Conservation (phyloP, 2,113 vertebrate species). For the Nannobrachium achirus region DNA sequence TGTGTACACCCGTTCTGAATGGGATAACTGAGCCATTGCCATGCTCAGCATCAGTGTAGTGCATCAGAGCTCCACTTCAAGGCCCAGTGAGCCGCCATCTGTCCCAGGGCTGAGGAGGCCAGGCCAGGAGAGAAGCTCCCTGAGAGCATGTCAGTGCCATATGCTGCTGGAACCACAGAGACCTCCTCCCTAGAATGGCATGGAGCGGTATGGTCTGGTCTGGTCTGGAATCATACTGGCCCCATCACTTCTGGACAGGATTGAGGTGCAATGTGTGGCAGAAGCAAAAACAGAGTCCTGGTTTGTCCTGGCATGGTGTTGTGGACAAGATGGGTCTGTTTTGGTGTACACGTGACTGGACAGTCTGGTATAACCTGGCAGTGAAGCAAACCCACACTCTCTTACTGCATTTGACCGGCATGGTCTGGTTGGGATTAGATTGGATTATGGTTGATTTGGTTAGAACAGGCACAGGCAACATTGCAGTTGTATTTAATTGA, state of each 20-base stretch:
- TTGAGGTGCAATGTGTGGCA: too few relatives aligned
- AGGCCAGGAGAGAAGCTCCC: conserved; percentile 81
- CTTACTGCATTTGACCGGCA: neutral
- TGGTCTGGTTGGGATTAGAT: neutral
- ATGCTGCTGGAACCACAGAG: conserved; percentile 74
- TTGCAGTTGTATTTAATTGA: neutral
- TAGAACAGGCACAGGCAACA: neutral
- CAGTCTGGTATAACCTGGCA: conserved; percentile 30
- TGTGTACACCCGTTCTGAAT: too few relatives aligned
- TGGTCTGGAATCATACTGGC: conserved; percentile 8
- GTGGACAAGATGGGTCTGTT: too few relatives aligned
- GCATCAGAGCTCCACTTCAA: conserved; percentile 79
- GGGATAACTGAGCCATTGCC: conserved; percentile 53
- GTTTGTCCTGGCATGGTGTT: too few relatives aligned
- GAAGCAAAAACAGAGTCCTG: too few relatives aligned
- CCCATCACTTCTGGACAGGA: too few relatives aligned
- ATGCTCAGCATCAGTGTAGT: conserved; percentile 27
- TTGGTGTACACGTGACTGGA: too few relatives aligned
- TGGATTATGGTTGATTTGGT: neutral
- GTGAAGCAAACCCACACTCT: too few relatives aligned
- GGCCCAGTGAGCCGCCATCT: conserved; percentile 88
- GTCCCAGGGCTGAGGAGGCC: conserved; percentile 80
- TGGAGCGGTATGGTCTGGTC: conserved; percentile 33
- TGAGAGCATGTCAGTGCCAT: conserved; percentile 84
- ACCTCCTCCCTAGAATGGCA: conserved; percentile 36